Evolutionary conservation across 2,113 vertebrate species (phyloP).

Genomic region (Anhinga rufa): DNA sequence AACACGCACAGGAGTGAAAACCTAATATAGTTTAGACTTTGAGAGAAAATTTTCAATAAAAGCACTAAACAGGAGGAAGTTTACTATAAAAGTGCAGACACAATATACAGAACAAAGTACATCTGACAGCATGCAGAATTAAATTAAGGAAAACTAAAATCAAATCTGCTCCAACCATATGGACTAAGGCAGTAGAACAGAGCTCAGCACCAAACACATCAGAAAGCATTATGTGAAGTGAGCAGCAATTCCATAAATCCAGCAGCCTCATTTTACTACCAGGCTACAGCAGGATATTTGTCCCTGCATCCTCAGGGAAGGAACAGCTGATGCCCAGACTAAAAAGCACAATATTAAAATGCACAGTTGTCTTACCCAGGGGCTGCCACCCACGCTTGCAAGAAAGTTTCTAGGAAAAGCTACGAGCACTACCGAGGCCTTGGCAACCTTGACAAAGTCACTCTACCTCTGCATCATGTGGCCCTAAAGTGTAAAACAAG

Average conservation of each 20-base stretch:
- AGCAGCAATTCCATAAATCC: constrained; percentile 40
- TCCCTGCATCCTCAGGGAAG: neutral
- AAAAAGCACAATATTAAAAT: neutral
- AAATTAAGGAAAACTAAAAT: constrained; percentile 58
- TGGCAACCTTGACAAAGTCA: neutral
- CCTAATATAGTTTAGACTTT: neutral
- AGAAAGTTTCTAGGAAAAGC: neutral
- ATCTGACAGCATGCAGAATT: constrained; percentile 55
- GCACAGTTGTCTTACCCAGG: neutral
- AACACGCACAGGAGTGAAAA: neutral
- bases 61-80: constrained; percentile 19
- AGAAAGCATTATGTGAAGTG: constrained; percentile 47
- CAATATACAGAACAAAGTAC: constrained; percentile 49
- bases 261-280: neutral
- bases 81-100: constrained; percentile 27
- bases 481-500: neutral
- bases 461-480: neutral
- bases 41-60: neutral
- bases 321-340: neutral
- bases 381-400: neutral
- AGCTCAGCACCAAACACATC: constrained; percentile 48
- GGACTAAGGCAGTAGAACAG: constrained; percentile 43
- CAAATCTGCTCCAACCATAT: constrained; percentile 55
- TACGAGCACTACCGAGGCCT: neutral
- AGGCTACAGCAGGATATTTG: neutral